Evolutionary conservation across 2,113 vertebrate species (phyloP).

Genomic region (Engraulis encrasicolus): DNA sequence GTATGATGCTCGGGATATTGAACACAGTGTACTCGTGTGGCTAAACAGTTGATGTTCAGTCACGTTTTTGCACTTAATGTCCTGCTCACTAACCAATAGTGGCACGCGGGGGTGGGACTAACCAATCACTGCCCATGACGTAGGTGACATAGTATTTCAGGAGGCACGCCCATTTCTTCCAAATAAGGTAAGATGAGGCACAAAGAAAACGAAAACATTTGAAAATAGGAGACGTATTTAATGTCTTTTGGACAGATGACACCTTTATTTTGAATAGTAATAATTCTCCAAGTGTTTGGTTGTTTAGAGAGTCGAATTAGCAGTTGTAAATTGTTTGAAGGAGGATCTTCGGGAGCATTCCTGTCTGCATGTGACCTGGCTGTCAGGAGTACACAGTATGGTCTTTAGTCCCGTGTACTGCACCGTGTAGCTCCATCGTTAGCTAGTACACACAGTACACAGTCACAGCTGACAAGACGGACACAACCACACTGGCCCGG

Average conservation of each 20-base stretch:
- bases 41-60: slow-evolving; percentile 55
- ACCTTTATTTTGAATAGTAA: neutral
- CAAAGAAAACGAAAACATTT: neutral
- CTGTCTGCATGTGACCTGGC: slow-evolving; percentile 56
- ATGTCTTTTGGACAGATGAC: neutral
- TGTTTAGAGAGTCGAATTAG: neutral
- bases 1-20: neutral
- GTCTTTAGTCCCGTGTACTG: slow-evolving; percentile 66
- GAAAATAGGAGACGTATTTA: neutral
- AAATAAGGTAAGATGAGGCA: slow-evolving; percentile 51
- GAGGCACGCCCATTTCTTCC: slow-evolving; percentile 52
- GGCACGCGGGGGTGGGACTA: slow-evolving; percentile 42
- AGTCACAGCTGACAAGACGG: slow-evolving; percentile 33
- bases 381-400: slow-evolving; percentile 44
- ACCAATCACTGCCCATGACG: slow-evolving; percentile 48
- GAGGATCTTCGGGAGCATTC: slow-evolving; percentile 29
- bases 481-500: neutral
- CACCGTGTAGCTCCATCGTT: slow-evolving; percentile 63
- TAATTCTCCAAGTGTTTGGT: neutral
- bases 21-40: slow-evolving; percentile 61
- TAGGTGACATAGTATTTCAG: neutral
- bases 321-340: neutral
- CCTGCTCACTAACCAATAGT: slow-evolving; percentile 60
- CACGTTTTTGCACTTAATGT: slow-evolving; percentile 71
- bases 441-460: no score